Evolutionary conservation across 2,888 invertebrate genomes (phyloP).

Genomic region (Phyllotreta striolata): DNA sequence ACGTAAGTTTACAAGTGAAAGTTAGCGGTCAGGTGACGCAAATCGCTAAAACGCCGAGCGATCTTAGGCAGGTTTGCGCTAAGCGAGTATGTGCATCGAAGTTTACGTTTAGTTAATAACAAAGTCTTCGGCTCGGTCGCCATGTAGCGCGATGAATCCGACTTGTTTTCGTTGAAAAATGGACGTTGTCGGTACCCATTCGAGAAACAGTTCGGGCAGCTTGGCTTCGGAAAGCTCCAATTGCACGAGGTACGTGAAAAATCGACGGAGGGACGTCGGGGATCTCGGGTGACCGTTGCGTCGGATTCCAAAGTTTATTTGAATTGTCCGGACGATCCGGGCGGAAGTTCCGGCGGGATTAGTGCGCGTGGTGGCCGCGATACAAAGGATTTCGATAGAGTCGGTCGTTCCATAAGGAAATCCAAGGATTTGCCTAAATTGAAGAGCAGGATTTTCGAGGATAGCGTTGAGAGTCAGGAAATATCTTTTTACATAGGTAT

Average conservation of each 20-base stretch:
- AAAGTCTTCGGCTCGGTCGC: constrained; percentile 5
- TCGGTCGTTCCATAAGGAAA: constrained; percentile 44
- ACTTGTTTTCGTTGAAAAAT: constrained; percentile 19
- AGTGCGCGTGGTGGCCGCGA: constrained; percentile 37
- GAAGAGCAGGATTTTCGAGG: constrained; percentile 54
- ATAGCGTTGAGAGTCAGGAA: constrained; percentile 57
- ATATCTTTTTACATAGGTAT: constrained; percentile 58
- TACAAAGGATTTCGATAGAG: constrained; percentile 38
- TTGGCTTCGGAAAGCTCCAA: constrained; percentile 23
- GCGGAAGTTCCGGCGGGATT: constrained; percentile 15
- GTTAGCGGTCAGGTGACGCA: constrained; percentile 30
- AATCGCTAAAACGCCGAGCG: constrained; percentile 13
- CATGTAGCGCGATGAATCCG: not conserved
- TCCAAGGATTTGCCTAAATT: constrained; percentile 53
- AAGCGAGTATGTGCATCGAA: not conserved
- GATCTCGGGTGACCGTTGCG: constrained; percentile 69
- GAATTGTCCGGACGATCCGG: constrained; percentile 47
- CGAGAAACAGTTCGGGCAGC: constrained; percentile 30
- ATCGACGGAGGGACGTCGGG: constrained; percentile 66
- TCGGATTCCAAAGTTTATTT: constrained; percentile 67
- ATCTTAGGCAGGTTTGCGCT: constrained; percentile 26
- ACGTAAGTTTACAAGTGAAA: constrained; percentile 27
- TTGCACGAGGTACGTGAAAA: constrained; percentile 22
- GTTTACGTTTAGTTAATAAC: constrained; percentile 5
- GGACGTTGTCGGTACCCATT: constrained; percentile 25